Evolutionary conservation across 2,797 vertebrate genomes (phyloP).

Genomic region (Fratercula arctica): DNA sequence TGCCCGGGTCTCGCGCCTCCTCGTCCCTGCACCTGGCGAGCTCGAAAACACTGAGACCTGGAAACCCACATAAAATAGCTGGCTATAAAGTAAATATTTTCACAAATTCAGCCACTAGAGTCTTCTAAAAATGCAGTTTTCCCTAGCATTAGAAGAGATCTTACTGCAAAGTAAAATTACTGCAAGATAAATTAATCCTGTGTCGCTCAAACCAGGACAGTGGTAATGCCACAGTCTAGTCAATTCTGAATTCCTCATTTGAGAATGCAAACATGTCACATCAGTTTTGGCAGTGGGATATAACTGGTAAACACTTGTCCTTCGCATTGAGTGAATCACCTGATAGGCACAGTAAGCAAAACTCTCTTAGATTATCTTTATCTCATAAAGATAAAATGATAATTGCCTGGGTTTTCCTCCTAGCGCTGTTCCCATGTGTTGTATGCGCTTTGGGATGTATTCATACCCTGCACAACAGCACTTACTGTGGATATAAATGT

Average conservation of each 20-base stretch:
- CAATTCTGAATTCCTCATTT: not conserved
- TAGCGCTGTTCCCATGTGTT: not conserved
- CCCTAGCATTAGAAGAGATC: not conserved
- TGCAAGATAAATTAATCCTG: not conserved
- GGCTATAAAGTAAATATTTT: not conserved
- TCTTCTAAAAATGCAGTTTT: not conserved
- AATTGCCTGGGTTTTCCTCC: slow-evolving; percentile 8
- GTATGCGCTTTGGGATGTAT: not conserved
- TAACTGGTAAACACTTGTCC: not conserved
- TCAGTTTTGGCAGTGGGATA: not conserved
- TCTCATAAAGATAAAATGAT: not conserved
- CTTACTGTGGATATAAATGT: slow-evolving; percentile 24
- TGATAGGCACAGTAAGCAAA: not conserved
- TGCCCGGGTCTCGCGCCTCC: not conserved
- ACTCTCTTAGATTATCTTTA: not conserved
- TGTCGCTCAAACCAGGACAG: not conserved
- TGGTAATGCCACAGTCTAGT: not conserved
- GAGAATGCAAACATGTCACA: not conserved
- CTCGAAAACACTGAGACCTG: not conserved
- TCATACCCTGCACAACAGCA: slow-evolving; percentile 31
- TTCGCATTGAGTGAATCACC: not conserved
- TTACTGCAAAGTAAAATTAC: not conserved
- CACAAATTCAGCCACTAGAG: not conserved
- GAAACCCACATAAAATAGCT: not conserved
- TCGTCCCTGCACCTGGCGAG: not conserved